These are phyloP conservation scores for Drosophila colorata DNA, from an alignment of 2,888 invertebrate genomes.

Conservation along the genomic window DNA sequence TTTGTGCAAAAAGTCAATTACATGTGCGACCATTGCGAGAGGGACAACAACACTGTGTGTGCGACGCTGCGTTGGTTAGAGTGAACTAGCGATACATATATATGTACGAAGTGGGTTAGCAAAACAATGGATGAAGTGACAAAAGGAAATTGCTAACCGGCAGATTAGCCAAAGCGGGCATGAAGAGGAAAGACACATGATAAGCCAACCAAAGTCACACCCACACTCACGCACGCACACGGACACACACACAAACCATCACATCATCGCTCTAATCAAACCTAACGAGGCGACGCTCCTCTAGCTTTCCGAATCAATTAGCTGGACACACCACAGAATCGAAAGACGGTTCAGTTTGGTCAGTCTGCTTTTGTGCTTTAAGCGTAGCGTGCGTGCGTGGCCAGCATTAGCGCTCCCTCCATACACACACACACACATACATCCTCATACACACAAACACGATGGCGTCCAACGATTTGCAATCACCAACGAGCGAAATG, in stretches of 20 bases:
- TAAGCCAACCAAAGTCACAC: slow-evolving; percentile 45
- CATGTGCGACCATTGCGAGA: slow-evolving; percentile 43
- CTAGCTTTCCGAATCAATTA: slow-evolving; percentile 69
- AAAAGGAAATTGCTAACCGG: slow-evolving; percentile 60
- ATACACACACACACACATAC: not conserved
- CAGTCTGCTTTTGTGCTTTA: slow-evolving; percentile 44
- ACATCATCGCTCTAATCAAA: slow-evolving; percentile 37
- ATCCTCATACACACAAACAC: not conserved
- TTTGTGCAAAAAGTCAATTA: slow-evolving; percentile 29
- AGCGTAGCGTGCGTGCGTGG: slow-evolving; percentile 63
- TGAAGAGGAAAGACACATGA: slow-evolving; percentile 38
- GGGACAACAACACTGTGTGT: slow-evolving; percentile 23
- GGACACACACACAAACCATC: slow-evolving; percentile 11
- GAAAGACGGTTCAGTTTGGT: slow-evolving; percentile 12
- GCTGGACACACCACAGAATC: slow-evolving; percentile 48
- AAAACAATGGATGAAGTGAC: slow-evolving; percentile 65
- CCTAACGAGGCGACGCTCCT: slow-evolving; percentile 42
- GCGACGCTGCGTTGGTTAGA: slow-evolving; percentile 18
- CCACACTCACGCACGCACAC: slow-evolving; percentile 13
- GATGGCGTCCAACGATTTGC: slow-evolving; percentile 75
- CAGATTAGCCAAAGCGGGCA: slow-evolving; percentile 34
- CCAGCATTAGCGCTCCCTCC: slow-evolving; percentile 31
- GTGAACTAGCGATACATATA: slow-evolving; percentile 27
- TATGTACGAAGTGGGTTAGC: slow-evolving; percentile 65
- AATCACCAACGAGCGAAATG: slow-evolving; percentile 84